Percentiles rank a stretch among this genome's conserved stretches.
These are phyloP conservation scores for Ophion obscuratus DNA, from an alignment of 2,888 invertebrate genomes.

Conservation along the genomic window DNA sequence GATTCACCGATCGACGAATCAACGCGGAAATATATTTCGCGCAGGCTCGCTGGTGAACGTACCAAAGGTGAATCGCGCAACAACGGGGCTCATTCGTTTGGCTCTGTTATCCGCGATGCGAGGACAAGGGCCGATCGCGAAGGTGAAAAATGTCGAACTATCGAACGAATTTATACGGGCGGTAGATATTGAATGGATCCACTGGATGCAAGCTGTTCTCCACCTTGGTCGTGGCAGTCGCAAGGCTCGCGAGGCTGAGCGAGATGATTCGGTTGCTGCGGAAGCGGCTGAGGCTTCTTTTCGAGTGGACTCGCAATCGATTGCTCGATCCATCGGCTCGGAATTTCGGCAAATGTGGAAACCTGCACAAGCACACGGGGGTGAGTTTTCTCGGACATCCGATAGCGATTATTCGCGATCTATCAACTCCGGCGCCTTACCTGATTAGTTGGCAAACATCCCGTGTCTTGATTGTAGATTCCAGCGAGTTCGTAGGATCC, in stretches of 20 bases:
- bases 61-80: slow-evolving; percentile 8
- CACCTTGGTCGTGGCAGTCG: slow-evolving; percentile 71
- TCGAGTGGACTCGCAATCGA: slow-evolving; percentile 63
- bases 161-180: slow-evolving; percentile 58
- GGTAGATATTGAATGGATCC: slow-evolving; percentile 71
- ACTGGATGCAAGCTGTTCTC: slow-evolving; percentile 67
- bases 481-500: slow-evolving; percentile 90
- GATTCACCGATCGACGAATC: too few species aligned
- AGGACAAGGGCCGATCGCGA: not conserved
- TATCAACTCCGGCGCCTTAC: slow-evolving; percentile 66
- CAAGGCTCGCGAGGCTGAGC: slow-evolving; percentile 68
- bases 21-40: too few species aligned
- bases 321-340: slow-evolving; percentile 76
- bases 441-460: slow-evolving; percentile 85
- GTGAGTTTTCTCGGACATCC: not conserved
- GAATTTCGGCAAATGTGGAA: slow-evolving; percentile 78
- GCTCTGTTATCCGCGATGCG: not conserved
- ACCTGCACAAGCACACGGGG: slow-evolving; percentile 70
- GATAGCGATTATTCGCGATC: not conserved
- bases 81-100: not conserved
- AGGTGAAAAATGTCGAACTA: not conserved
- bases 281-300: slow-evolving; percentile 25
- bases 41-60: too few species aligned
- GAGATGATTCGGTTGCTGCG: slow-evolving; percentile 16
- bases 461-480: slow-evolving; percentile 91